Conservation (phyloP, 2,113 vertebrate genomes). For the Mustelus asterias region DNA sequence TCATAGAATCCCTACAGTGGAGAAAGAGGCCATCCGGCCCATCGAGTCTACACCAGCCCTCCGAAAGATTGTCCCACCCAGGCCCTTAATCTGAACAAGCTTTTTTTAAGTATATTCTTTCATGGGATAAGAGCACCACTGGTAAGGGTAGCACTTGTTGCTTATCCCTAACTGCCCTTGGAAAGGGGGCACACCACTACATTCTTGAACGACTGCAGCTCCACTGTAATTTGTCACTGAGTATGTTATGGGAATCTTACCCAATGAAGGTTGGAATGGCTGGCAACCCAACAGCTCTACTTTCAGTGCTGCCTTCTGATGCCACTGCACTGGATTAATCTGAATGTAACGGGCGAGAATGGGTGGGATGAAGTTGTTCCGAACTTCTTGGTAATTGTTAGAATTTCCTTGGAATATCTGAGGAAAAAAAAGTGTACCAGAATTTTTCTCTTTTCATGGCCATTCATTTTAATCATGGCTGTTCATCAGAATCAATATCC, state of each 20-base stretch:
- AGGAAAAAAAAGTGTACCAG: conserved; percentile 38
- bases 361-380: conserved; percentile 96
- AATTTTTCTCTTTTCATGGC: neutral
- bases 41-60: neutral
- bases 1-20: too few species aligned
- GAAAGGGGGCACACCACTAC: neutral
- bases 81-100: neutral
- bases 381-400: conserved; percentile 83
- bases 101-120: neutral
- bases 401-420: conserved; percentile 93
- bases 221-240: neutral
- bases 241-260: conserved; percentile 49
- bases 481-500: too few species aligned
- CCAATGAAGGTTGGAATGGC: conserved; percentile 59
- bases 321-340: conserved; percentile 79
- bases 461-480: neutral
- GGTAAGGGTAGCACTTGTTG: neutral
- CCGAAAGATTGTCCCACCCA: too few species aligned
- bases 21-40: too few species aligned
- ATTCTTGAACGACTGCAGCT: neutral
- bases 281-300: conserved; percentile 89
- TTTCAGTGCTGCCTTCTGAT: conserved; percentile 89
- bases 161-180: neutral
- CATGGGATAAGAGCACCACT: neutral
- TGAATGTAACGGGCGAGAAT: conserved; percentile 81